Percentiles rank a stretch among this genome's conserved stretches.
Conservation (phyloP, 2,113 vertebrate genomes). For the Ardeotis arabs region DNA sequence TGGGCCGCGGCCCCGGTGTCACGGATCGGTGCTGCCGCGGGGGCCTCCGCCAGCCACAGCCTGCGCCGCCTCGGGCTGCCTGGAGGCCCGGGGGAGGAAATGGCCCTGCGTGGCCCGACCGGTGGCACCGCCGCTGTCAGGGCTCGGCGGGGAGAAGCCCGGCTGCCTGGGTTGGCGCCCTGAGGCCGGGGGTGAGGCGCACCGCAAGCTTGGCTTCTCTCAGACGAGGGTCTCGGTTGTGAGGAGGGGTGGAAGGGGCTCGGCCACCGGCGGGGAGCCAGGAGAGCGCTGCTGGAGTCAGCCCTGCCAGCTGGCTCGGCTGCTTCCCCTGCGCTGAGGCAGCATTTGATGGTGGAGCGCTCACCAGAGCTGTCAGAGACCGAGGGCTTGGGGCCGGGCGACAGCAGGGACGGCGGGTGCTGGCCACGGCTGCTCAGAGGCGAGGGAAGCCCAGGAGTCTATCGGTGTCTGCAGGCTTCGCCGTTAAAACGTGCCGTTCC, state of each 20-base stretch:
- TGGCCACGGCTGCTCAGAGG: not conserved
- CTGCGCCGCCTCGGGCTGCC: no score
- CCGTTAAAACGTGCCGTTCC: not conserved
- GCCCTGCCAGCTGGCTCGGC: not conserved
- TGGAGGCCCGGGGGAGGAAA: not conserved
- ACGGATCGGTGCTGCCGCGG: not conserved
- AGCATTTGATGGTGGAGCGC: rapidly evolving
- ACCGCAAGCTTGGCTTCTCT: rapidly evolving
- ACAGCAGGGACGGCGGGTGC: not conserved
- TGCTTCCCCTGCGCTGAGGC: not conserved
- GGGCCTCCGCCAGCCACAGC: not conserved
- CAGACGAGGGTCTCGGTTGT: not conserved
- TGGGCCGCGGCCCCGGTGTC: no score
- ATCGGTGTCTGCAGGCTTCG: not conserved
- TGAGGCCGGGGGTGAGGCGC: not conserved
- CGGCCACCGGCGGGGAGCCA: not conserved
- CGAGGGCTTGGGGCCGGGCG: not conserved
- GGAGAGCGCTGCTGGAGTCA: not conserved
- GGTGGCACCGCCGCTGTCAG: not conserved
- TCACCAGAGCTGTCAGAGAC: not conserved
- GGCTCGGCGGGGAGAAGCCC: not conserved
- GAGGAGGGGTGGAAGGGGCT: not conserved
- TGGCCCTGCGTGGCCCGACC: not conserved
- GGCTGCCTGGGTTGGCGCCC: not conserved
- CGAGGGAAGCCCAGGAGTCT: not conserved